phyloP scores from a whole-genome alignment of 2,113 vertebrate species.

The Pipa parva region DNA sequence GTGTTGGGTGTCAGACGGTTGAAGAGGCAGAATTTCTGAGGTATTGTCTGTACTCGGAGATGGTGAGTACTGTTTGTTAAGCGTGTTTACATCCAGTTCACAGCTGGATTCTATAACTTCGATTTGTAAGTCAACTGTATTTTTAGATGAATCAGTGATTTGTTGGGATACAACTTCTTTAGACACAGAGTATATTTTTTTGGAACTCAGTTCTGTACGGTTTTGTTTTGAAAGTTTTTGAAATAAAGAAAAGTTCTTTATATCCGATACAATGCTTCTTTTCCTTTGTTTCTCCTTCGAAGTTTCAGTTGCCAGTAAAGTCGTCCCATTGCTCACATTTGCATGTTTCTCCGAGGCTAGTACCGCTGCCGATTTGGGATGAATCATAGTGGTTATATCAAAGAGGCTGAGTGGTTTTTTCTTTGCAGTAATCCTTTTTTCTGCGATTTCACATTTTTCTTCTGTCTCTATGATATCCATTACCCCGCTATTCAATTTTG shows the following conservation, averaged over 20 bases:
- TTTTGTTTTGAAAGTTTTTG: conserved; percentile 66
- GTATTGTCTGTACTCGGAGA: conserved; percentile 45
- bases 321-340: conserved; percentile 63
- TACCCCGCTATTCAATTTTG: conserved; percentile 55
- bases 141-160: conserved; percentile 53
- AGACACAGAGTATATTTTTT: conserved; percentile 71
- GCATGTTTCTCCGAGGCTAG: conserved; percentile 52
- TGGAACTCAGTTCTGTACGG: conserved; percentile 55
- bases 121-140: conserved; percentile 53
- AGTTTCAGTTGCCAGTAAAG: conserved; percentile 56
- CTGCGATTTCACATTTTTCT: conserved; percentile 64
- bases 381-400: conserved; percentile 63
- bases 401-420: conserved; percentile 68
- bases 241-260: conserved; percentile 67
- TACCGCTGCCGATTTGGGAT: conserved; percentile 60
- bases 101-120: conserved; percentile 52
- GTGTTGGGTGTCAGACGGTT: conserved; percentile 46
- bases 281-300: conserved; percentile 63
- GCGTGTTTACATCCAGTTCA: conserved; percentile 52
- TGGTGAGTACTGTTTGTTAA: conserved; percentile 46
- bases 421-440: conserved; percentile 51
- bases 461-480: conserved; percentile 66
- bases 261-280: conserved; percentile 64
- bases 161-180: conserved; percentile 71
- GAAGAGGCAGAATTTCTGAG: conserved; percentile 42